Percentiles rank a stretch among this genome's conserved stretches.
Evolutionary conservation across 2,113 vertebrate genomes (phyloP).

Genomic region (Puntigrus tetrazona): DNA sequence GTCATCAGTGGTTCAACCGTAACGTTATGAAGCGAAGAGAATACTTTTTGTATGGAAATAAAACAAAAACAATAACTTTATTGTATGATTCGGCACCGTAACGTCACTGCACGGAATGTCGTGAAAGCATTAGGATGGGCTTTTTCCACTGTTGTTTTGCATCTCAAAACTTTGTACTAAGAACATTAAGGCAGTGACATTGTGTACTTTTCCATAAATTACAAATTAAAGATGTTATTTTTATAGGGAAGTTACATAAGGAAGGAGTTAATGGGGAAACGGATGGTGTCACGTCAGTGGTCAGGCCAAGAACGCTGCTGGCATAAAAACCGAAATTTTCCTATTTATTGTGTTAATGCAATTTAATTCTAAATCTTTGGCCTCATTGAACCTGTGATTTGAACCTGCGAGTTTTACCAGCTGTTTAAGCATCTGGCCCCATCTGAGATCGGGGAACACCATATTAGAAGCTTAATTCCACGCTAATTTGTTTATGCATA

Average conservation of each 20-base stretch:
- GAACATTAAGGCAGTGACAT: slow-evolving; percentile 11
- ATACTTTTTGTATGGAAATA: too few relatives aligned
- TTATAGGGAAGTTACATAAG: background rate
- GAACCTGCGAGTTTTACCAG: background rate
- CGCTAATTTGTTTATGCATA: slow-evolving; percentile 55
- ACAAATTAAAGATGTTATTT: background rate
- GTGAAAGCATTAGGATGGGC: background rate
- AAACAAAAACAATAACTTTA: too few relatives aligned
- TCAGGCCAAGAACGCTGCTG: background rate
- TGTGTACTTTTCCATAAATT: slow-evolving; percentile 9
- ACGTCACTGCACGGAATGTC: too few relatives aligned
- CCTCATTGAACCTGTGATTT: background rate
- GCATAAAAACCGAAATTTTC: background rate
- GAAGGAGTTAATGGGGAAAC: background rate
- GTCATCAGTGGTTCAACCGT: too few relatives aligned
- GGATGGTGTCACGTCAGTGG: background rate
- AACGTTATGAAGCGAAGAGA: too few relatives aligned
- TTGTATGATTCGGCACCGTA: too few relatives aligned
- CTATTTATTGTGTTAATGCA: background rate
- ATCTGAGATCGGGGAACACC: background rate
- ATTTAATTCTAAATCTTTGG: background rate
- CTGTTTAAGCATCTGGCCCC: background rate
- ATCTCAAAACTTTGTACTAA: background rate
- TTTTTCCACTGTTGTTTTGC: slow-evolving; percentile 12
- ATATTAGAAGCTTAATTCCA: slow-evolving; percentile 24